Base-by-base conservation (phyloP, 2,113 vertebrate genomes). In the Scytalopus superciliaris region DNA sequence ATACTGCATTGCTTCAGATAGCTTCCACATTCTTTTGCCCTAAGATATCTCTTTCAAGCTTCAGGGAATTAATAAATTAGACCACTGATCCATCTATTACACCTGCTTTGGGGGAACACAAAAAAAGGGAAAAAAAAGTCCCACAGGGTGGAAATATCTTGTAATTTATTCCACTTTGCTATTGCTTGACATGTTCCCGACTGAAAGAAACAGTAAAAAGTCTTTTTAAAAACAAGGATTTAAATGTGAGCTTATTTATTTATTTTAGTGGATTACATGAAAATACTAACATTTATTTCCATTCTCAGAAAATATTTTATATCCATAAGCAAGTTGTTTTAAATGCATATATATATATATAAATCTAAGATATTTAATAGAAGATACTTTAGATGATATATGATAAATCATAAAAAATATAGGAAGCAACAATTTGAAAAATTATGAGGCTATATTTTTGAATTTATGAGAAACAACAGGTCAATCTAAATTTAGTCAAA, bases 1-100 rank as follows among this genome's bases (percentile, higher is more conserved):
- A 90, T 49, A 94, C 44, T 86, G 72, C 39, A 67, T 83, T 92
- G 75, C 87, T 95, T 93, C 75, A 94, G 72, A 95, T 52, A 88
- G 33, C 72, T 80, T 86, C 79, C 22, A 90, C 60, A 30, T 78
- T 96, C 68, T 91, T 95, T 93, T 94, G 87, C 76, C 59, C 50
- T 80, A 64, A 88, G 85, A 84, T 90, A 93, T 86, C 92, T 86
- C 68, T 94, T 93, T 94, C 94, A 93, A 75, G 88, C 92, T 91
- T 92, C 72, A 94, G 93, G 90, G 85, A 91, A 95, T 94, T 97
- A 97, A 88, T 88, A 94, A 93, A 92, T 96, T 83, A 90, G 68
- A 94, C 40, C 40, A 94, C 49, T 83, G 89, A 85, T 93, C 72
- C 77, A 70, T 77, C 79, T 91, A 90, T 93, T 96, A 91, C 22